Evolutionary conservation across 1,140 invertebrate genomes (phyloP).

Genomic region (Rhopalosiphum maidis): DNA sequence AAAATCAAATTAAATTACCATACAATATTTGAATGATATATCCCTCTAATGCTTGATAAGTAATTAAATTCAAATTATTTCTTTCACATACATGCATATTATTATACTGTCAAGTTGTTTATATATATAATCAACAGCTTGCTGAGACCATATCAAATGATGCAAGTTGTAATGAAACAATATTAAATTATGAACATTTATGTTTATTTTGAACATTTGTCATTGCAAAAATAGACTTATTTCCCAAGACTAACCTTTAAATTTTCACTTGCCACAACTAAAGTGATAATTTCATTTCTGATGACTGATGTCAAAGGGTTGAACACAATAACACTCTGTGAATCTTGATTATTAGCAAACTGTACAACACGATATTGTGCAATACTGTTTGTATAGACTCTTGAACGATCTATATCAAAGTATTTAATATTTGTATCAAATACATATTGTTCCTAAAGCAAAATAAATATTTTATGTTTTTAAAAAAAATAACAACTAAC

Average conservation of each 20-base stretch:
- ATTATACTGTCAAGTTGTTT: not conserved
- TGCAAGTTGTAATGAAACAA: not conserved
- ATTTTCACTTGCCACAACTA: slow-evolving; percentile 29
- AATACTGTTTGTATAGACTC: slow-evolving; percentile 16
- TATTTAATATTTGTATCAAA: slow-evolving; percentile 33
- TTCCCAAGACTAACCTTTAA: not conserved
- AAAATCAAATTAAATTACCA: not conserved
- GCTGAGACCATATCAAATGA: not conserved
- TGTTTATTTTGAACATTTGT: not conserved
- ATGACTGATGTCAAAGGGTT: slow-evolving; percentile 7
- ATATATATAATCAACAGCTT: no score
- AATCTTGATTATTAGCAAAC: slow-evolving; percentile 37
- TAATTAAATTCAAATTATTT: not conserved
- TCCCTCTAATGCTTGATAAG: not conserved
- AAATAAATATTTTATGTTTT: not conserved
- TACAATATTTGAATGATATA: not conserved
- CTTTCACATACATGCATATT: not conserved
- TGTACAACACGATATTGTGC: not conserved
- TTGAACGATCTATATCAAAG: slow-evolving; percentile 19
- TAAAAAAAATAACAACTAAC: not conserved
- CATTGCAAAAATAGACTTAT: not conserved
- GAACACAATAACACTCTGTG: slow-evolving; percentile 31
- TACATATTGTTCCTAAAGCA: slow-evolving; percentile 14
- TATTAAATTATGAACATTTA: not conserved
- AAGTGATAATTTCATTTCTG: slow-evolving; percentile 30